Percentiles rank a stretch among this genome's conserved stretches.
phyloP scores from a whole-genome alignment of 35 echinoderm and acorn worm species.

The Stichopus chloronotus region DNA sequence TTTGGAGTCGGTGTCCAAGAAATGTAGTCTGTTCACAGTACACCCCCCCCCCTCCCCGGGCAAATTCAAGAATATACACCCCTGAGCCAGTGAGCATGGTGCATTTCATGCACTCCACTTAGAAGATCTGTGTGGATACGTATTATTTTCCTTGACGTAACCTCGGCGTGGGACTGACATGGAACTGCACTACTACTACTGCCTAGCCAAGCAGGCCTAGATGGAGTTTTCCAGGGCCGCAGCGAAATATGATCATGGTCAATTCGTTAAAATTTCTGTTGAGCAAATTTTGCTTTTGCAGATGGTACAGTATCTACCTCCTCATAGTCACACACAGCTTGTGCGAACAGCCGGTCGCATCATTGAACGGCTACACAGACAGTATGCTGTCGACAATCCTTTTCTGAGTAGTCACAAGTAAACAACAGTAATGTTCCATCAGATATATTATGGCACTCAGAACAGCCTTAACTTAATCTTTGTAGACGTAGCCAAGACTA shows the following conservation, averaged over 20 bases:
- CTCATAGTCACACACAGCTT: background rate
- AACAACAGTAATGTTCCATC: background rate
- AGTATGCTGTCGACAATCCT: background rate
- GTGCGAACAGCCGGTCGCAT: background rate
- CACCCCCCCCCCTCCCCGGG: too few relatives aligned
- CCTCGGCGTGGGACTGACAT: too few relatives aligned
- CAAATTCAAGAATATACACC: too few relatives aligned
- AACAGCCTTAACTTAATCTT: background rate
- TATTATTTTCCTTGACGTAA: too few relatives aligned
- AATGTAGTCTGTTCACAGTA: too few relatives aligned
- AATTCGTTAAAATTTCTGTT: background rate
- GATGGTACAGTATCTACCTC: background rate
- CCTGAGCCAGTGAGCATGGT: too few relatives aligned
- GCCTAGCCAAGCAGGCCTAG: background rate
- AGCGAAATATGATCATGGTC: background rate
- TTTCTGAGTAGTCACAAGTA: background rate
- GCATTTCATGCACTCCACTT: too few relatives aligned
- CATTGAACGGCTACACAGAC: background rate
- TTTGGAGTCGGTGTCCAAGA: too few relatives aligned
- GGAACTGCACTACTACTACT: too few relatives aligned
- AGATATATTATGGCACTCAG: background rate
- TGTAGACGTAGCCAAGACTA: background rate
- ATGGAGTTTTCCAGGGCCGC: background rate
- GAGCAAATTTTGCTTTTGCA: slow-evolving; percentile 8
- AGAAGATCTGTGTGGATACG: too few relatives aligned